phyloP scores from a whole-genome alignment of 2,113 vertebrate species.

The Sebastes fasciatus region DNA sequence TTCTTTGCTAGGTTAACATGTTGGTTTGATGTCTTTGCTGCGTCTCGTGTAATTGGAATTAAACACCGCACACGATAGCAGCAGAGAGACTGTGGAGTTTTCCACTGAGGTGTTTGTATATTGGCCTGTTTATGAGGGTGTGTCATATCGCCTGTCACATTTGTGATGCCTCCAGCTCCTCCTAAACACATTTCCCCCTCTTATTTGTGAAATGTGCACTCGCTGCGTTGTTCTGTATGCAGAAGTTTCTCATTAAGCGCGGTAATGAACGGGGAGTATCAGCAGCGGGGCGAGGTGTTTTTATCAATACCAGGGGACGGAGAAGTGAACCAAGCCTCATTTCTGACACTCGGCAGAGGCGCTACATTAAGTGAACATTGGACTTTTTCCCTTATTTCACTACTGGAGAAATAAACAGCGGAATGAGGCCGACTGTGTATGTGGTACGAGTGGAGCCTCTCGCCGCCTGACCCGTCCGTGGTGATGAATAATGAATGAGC shows the following conservation, averaged over 20 bases:
- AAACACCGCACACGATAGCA: conserved; percentile 45
- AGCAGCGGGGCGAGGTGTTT: conserved; percentile 58
- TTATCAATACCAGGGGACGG: conserved; percentile 63
- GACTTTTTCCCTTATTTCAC: conserved; percentile 60
- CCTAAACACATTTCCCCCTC: conserved; percentile 46
- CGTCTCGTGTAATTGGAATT: conserved; percentile 59
- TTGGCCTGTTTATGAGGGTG: conserved; percentile 49
- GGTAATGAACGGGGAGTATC: conserved; percentile 73
- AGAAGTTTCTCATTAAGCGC: conserved; percentile 70
- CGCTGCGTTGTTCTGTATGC: conserved; percentile 33
- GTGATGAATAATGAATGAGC: conserved; percentile 85
- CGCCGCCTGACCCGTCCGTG: conserved; percentile 72
- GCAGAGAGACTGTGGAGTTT: conserved; percentile 30
- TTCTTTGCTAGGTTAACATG: conserved; percentile 58
- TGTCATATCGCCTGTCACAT: conserved; percentile 46
- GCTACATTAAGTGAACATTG: conserved; percentile 53
- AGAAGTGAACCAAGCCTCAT: conserved; percentile 45
- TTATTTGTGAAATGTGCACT: conserved; percentile 56
- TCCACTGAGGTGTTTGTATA: conserved; percentile 34
- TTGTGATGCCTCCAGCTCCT: conserved; percentile 52
- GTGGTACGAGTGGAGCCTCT: conserved; percentile 66
- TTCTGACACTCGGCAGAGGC: conserved; percentile 40
- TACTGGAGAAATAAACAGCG: conserved; percentile 66
- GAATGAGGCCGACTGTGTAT: conserved; percentile 55
- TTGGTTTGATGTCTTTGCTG: conserved; percentile 59